Percentiles rank a stretch among this genome's conserved stretches.
Evolutionary conservation across 2,797 vertebrate genomes (phyloP).

Genomic region (Lagocephalus sceleratus): DNA sequence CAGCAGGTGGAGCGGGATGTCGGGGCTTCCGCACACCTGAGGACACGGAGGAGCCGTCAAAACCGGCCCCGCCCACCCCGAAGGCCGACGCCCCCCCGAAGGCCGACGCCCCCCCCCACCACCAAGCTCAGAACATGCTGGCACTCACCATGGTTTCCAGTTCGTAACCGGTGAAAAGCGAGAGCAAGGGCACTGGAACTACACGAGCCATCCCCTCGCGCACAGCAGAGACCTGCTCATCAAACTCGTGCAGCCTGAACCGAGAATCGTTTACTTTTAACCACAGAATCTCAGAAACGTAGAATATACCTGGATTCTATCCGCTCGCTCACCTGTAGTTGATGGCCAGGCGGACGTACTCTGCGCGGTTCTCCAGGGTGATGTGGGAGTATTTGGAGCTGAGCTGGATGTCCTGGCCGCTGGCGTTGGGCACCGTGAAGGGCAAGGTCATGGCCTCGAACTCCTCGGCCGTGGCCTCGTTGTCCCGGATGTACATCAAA

Average conservation of each 20-base stretch:
- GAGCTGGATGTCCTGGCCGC: constrained; percentile 95
- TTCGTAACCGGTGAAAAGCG: constrained; percentile 96
- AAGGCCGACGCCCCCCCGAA: neutral
- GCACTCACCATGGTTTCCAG: constrained; percentile 92
- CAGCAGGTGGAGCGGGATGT: constrained; percentile 95
- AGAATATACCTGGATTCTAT: neutral
- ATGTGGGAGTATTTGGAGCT: constrained; percentile 96
- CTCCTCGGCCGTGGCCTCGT: constrained; percentile 93
- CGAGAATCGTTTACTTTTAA: neutral
- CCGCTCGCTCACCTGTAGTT: constrained; percentile 86
- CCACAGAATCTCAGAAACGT: neutral
- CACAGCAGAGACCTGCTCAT: constrained; percentile 95
- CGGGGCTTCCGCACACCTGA: constrained; percentile 96
- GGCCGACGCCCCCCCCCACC: too few species aligned
- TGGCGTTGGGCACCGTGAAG: constrained; percentile 95
- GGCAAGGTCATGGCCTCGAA: constrained; percentile 97
- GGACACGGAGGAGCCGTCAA: neutral
- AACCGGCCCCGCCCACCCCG: neutral
- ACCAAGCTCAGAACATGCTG: neutral
- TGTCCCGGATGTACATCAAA: constrained; percentile 98
- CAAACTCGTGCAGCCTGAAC: constrained; percentile 93
- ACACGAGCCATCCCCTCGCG: constrained; percentile 98
- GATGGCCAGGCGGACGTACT: constrained; percentile 95
- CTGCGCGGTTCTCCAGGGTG: constrained; percentile 90
- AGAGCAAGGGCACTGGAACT: constrained; percentile 93